Evolutionary conservation across 2,888 invertebrate species (phyloP).

Genomic region (Tyria jacobaeae): DNA sequence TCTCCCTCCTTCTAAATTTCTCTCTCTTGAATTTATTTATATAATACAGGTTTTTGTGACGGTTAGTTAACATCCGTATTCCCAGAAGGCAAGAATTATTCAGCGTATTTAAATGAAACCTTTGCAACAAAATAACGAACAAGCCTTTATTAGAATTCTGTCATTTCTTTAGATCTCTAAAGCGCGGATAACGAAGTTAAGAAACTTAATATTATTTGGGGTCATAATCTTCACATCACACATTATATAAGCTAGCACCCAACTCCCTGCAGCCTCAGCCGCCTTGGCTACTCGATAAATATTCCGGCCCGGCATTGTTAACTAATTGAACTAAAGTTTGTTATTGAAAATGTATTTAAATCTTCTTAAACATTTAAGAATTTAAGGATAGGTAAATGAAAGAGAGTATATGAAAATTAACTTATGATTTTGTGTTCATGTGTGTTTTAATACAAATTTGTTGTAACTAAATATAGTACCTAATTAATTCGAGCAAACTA

Average conservation of each 20-base stretch:
- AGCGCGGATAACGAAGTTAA: constrained; percentile 79
- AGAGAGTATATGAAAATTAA: too few species aligned
- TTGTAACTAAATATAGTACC: neutral
- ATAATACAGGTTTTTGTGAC: too few species aligned
- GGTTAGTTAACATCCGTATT: neutral
- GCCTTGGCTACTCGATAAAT: constrained; percentile 47
- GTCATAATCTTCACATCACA: constrained; percentile 71
- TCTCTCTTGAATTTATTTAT: too few species aligned
- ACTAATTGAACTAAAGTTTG: constrained; percentile 51
- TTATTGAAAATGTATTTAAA: constrained; percentile 49
- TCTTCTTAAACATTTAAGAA: constrained; percentile 33
- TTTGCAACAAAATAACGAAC: constrained; percentile 27
- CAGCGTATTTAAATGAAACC: constrained; percentile 28
- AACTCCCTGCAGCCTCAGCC: constrained; percentile 41
- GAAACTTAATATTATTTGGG: constrained; percentile 80
- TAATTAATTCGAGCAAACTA: neutral
- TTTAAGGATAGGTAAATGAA: constrained; percentile 27
- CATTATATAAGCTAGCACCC: constrained; percentile 58
- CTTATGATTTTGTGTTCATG: too few species aligned
- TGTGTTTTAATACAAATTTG: neutral
- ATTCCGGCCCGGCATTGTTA: constrained; percentile 47
- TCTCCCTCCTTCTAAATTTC: neutral
- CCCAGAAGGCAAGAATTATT: constrained; percentile 15
- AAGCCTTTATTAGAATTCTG: constrained; percentile 71
- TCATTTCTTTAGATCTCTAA: constrained; percentile 75